phyloP scores from a whole-genome alignment of 2,888 invertebrate species.

The Nowickia ferox region DNA sequence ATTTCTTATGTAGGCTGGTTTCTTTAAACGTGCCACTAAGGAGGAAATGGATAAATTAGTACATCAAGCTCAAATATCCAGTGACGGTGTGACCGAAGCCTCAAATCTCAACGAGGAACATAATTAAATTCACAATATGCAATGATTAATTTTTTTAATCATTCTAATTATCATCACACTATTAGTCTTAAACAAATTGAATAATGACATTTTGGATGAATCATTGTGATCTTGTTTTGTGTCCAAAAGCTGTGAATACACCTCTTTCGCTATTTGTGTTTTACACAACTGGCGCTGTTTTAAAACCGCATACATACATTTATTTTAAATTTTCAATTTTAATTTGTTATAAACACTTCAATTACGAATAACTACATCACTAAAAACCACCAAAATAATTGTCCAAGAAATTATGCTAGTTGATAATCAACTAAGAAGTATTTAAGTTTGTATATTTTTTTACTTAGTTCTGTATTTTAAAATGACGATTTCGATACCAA shows the following conservation, averaged over 20 bases:
- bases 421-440: constrained; percentile 40
- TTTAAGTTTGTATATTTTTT: constrained; percentile 13
- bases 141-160: background rate
- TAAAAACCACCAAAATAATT: constrained; percentile 4
- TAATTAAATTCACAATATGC: constrained; percentile 66
- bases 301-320: background rate
- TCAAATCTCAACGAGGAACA: constrained; percentile 78
- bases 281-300: constrained; percentile 48
- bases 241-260: constrained; percentile 64
- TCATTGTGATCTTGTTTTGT: constrained; percentile 59
- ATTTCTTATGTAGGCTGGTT: constrained; percentile 81
- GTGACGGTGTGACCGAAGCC: constrained; percentile 78
- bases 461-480: constrained; percentile 44
- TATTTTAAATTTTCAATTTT: constrained; percentile 44
- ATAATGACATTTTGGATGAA: background rate
- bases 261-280: constrained; percentile 51
- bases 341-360: constrained; percentile 57
- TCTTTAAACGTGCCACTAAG: constrained; percentile 84
- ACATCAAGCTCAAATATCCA: constrained; percentile 77
- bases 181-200: background rate
- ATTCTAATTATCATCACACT: background rate
- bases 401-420: constrained; percentile 17
- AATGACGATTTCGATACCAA: constrained; percentile 71
- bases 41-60: constrained; percentile 83
- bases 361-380: constrained; percentile 64